A percentile compares a stretch with the other conserved stretches of the same genome.
Conservation (phyloP, 2,888 invertebrate genomes). For the Protonemura montana region DNA sequence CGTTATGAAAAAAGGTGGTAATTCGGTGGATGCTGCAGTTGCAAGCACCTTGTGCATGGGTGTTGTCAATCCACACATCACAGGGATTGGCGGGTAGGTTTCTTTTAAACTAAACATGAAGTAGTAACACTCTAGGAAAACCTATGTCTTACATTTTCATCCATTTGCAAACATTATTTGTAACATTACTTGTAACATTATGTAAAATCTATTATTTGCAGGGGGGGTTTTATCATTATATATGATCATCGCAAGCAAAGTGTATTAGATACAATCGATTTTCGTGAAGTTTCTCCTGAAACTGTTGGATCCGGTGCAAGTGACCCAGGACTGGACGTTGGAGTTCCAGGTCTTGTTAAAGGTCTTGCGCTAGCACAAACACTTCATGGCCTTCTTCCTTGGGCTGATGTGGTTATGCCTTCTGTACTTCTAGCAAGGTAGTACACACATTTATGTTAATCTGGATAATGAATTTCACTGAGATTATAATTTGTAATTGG, state of each 20-base stretch:
- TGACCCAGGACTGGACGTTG: conserved; percentile 48
- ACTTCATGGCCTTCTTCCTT: conserved; percentile 65
- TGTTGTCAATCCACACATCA: conserved; percentile 75
- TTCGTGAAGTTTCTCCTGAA: conserved; percentile 58
- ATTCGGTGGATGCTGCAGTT: conserved; percentile 79
- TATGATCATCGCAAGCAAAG: conserved; percentile 71
- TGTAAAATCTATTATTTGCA: conserved; percentile 56
- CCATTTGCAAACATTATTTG: too few species aligned
- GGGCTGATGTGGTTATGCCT: conserved; percentile 68
- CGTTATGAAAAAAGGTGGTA: conserved; percentile 74
- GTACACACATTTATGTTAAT: not conserved
- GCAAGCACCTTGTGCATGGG: conserved; percentile 78
- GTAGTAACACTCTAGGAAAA: too few species aligned
- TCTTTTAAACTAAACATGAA: not conserved
- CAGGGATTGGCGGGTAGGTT: conserved; percentile 80
- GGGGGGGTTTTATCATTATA: conserved; percentile 76
- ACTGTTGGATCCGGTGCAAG: conserved; percentile 19
- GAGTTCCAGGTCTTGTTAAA: conserved; percentile 67
- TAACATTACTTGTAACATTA: too few species aligned
- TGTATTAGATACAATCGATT: conserved; percentile 66
- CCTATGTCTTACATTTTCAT: too few species aligned
- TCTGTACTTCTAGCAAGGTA: conserved; percentile 66
- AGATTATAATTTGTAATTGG: too few species aligned
- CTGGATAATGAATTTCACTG: too few species aligned
- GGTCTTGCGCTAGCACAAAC: conserved; percentile 67